Conservation (phyloP, 2,797 vertebrate genomes). For the Acestrorhynchus altus region DNA sequence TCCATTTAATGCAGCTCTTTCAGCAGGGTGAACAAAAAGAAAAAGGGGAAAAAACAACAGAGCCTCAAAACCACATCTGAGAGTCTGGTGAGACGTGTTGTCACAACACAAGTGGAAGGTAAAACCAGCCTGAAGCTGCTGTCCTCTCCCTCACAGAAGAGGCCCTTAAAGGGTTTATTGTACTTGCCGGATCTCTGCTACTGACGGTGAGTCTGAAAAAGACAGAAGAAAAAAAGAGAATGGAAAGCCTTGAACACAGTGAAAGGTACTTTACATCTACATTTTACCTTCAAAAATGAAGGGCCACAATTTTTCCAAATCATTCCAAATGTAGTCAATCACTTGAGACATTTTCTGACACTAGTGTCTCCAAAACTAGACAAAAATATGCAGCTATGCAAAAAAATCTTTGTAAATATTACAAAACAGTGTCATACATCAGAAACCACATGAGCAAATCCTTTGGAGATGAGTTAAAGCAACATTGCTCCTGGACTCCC, state of each 20-base stretch:
- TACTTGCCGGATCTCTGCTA: conserved; percentile 11
- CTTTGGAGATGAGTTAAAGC: too few species aligned
- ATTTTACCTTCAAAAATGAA: too few species aligned
- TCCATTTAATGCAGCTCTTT: conserved; percentile 78
- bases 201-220: not conserved
- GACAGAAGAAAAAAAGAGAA: not conserved
- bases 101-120: conserved; percentile 80
- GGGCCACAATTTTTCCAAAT: too few species aligned
- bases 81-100: conserved; percentile 74
- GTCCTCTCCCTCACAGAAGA: conserved; percentile 64
- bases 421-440: too few species aligned
- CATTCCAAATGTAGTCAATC: too few species aligned
- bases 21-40: conserved; percentile 76
- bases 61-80: conserved; percentile 74
- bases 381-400: too few species aligned
- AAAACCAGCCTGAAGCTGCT: conserved; percentile 70
- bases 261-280: too few species aligned
- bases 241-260: not conserved
- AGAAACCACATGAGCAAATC: too few species aligned
- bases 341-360: too few species aligned
- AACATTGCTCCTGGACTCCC: too few species aligned
- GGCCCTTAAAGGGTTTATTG: conserved; percentile 62
- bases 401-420: too few species aligned
- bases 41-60: conserved; percentile 61
- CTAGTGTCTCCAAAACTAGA: too few species aligned